Evolutionary conservation across 1,140 invertebrate genomes (phyloP).

Genomic region (Carcinoscorpius rotundicauda): DNA sequence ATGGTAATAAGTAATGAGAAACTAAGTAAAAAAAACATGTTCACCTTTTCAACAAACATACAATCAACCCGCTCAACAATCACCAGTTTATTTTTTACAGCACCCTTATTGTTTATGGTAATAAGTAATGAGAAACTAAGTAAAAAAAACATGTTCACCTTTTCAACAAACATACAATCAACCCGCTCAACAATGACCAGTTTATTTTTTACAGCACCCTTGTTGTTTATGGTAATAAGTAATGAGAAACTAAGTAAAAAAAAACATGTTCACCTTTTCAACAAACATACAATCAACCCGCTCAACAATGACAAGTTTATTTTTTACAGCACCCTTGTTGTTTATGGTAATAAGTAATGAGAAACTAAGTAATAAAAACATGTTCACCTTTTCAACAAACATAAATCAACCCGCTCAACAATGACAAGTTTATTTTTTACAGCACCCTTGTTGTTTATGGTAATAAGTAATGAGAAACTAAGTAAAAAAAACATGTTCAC

Average conservation of each 20-base stretch:
- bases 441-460: constrained; percentile 44
- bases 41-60: constrained; percentile 87
- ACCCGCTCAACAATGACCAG: constrained; percentile 86
- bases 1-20: constrained; percentile 30
- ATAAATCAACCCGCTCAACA: constrained; percentile 81
- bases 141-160: constrained; percentile 38
- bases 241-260: neutral
- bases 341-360: constrained; percentile 32
- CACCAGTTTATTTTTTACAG: constrained; percentile 61
- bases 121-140: too few relatives aligned
- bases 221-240: constrained; percentile 43
- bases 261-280: constrained; percentile 52
- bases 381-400: constrained; percentile 75
- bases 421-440: constrained; percentile 65
- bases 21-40: neutral
- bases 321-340: constrained; percentile 46
- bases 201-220: constrained; percentile 46
- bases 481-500: constrained; percentile 28
- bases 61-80: constrained; percentile 81
- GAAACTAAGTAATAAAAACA: neutral
- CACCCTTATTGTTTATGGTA: constrained; percentile 44
- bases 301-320: constrained; percentile 73
- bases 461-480: neutral
- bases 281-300: constrained; percentile 91
- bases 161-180: constrained; percentile 91